Percentiles rank a stretch among this genome's conserved stretches.
Conservation (phyloP, 2,797 vertebrate genomes). For the Chaenodraco wilsoni region DNA sequence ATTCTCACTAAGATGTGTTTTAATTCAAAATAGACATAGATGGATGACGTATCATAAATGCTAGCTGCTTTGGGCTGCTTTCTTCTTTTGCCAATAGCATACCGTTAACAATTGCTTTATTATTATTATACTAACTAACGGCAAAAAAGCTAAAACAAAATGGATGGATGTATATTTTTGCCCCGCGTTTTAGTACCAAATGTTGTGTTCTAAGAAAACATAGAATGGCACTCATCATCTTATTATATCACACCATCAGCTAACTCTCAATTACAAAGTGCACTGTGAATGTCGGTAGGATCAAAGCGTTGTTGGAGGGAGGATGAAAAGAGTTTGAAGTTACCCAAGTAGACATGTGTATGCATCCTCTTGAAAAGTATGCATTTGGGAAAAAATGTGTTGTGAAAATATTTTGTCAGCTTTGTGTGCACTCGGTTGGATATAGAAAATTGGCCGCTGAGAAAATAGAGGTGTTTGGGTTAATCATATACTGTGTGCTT, state of each 20-base stretch:
- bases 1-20: neutral
- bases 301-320: neutral
- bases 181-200: neutral
- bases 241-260: neutral
- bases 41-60: neutral
- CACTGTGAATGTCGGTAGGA: neutral
- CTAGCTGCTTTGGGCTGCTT: conserved; percentile 4
- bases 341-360: neutral
- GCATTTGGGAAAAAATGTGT: conserved; percentile 18
- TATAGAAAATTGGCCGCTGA: conserved; percentile 46
- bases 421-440: conserved; percentile 28
- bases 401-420: conserved; percentile 34
- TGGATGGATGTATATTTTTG: conserved; percentile 1
- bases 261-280: neutral
- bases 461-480: conserved; percentile 61
- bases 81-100: neutral
- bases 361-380: conserved; percentile 10
- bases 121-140: neutral
- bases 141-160: neutral
- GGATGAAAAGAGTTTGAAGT: neutral
- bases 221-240: neutral
- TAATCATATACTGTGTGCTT: conserved; percentile 63
- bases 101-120: neutral
- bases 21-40: too few relatives aligned
- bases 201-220: neutral